Conservation (phyloP, 1,140 invertebrate species). For the Lithobius niger region DNA sequence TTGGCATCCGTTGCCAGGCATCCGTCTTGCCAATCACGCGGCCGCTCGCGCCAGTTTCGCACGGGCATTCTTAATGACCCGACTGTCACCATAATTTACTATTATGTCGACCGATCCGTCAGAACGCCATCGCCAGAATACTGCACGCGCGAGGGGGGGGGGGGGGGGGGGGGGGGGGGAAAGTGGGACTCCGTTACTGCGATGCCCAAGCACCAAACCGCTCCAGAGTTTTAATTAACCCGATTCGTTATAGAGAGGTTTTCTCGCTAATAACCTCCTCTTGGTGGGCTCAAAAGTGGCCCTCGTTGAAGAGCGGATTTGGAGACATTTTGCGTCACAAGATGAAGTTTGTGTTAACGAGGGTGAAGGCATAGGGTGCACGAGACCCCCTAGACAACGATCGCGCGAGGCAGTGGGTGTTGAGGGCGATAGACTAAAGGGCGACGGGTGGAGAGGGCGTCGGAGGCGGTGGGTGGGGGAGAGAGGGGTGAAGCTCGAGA, state of each 20-base stretch:
- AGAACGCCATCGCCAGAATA: conserved; percentile 6
- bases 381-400: too few relatives aligned
- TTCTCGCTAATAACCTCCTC: conserved; percentile 1
- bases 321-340: not conserved
- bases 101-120: conserved; percentile 8
- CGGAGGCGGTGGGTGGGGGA: not conserved
- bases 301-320: not conserved
- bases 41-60: not conserved
- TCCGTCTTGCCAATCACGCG: conserved; percentile 6
- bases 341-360: not conserved
- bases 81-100: conserved; percentile 8
- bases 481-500: too few relatives aligned
- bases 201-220: not conserved
- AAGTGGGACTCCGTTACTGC: not conserved
- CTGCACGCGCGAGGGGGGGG: too few relatives aligned
- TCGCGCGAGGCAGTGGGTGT: too few relatives aligned
- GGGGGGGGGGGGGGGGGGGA: too few relatives aligned
- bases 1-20: conserved; percentile 4
- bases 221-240: conserved; percentile 1
- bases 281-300: not conserved
- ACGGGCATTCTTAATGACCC: conserved; percentile 1
- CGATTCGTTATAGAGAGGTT: not conserved
- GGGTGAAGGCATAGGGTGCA: not conserved
- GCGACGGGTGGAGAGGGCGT: not conserved
- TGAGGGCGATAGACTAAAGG: not conserved